Conservation (phyloP, 2,888 invertebrate species). For the Cinara cedri region DNA sequence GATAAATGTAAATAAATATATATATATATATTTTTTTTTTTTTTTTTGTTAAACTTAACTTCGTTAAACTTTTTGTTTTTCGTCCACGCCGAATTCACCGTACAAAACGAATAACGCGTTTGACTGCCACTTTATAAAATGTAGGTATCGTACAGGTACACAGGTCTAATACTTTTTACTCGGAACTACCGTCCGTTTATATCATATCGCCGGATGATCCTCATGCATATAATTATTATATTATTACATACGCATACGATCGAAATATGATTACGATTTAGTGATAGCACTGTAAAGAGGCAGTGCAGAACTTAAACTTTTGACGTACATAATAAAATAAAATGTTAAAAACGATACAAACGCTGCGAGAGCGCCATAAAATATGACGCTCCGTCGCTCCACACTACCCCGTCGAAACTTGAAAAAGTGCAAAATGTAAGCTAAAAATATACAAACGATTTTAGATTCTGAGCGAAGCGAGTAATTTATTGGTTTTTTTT, state of each 20-base stretch:
- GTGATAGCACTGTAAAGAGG: constrained; percentile 17
- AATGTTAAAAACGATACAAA: too few species aligned
- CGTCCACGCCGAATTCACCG: neutral
- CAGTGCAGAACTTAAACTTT: constrained; percentile 26
- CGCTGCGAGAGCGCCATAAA: too few species aligned
- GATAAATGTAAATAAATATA: too few species aligned
- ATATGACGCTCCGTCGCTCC: too few species aligned
- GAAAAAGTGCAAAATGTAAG: too few species aligned
- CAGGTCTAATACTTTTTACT: neutral
- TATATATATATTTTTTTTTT: neutral
- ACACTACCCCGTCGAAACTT: too few species aligned
- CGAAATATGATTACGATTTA: constrained; percentile 27
- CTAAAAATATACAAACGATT: too few species aligned
- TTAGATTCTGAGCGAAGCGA: too few species aligned
- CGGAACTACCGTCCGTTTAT: constrained; percentile 6
- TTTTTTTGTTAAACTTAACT: neutral
- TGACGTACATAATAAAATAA: too few species aligned
- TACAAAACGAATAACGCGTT: constrained; percentile 13
- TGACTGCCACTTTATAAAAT: too few species aligned
- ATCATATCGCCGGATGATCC: constrained; percentile 14
- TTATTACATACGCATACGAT: constrained; percentile 11
- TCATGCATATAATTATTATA: too few species aligned
- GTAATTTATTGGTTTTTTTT: too few species aligned
- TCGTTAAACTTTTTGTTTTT: neutral
- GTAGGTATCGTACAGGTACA: neutral